Evolutionary conservation across 2,797 vertebrate species (phyloP).

Genomic region (Helicolenus hilgendorfi): DNA sequence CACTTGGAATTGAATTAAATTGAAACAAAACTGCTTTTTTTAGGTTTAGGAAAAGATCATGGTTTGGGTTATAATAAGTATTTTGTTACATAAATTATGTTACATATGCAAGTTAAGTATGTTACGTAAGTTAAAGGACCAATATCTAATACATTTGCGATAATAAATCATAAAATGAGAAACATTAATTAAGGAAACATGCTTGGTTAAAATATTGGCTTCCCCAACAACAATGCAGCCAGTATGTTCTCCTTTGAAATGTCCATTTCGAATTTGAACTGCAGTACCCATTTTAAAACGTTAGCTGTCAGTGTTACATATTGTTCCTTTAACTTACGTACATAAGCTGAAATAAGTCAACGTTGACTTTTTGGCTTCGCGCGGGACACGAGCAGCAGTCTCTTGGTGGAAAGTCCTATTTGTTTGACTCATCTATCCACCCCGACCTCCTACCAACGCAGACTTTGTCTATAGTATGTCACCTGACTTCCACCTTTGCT

Average conservation of each 20-base stretch:
- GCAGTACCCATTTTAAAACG: too few relatives aligned
- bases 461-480: background rate
- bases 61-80: background rate
- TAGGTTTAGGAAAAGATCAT: background rate
- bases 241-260: too few relatives aligned
- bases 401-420: too few relatives aligned
- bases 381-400: accelerated
- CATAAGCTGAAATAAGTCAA: background rate
- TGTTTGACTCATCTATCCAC: background rate
- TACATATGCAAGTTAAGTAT: background rate
- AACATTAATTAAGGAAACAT: background rate
- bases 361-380: background rate
- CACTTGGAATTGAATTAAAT: background rate
- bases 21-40: background rate
- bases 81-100: background rate
- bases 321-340: too few relatives aligned
- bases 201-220: too few relatives aligned
- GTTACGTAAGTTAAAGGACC: background rate
- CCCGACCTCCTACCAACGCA: background rate
- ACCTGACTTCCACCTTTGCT: background rate
- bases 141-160: background rate
- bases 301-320: too few relatives aligned
- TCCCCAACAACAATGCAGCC: too few relatives aligned
- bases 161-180: too few relatives aligned
- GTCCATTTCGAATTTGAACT: too few relatives aligned